Percentiles rank a stretch among this genome's conserved stretches.
Evolutionary conservation across 2,888 invertebrate genomes (phyloP).

Genomic region (Drosophila formosana): DNA sequence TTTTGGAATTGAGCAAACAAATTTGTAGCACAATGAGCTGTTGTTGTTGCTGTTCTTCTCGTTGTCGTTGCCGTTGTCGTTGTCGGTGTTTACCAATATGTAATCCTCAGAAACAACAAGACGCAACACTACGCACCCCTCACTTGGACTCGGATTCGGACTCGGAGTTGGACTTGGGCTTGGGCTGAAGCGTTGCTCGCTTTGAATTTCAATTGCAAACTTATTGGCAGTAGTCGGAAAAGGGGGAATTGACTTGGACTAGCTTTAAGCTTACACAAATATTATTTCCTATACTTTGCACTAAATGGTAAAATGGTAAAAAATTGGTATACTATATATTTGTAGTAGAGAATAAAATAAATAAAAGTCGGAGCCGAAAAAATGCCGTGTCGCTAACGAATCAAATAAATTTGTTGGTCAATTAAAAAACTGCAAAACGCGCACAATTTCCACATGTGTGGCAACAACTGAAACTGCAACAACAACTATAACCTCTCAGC

Average conservation of each 20-base stretch:
- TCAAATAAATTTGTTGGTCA: constrained; percentile 85
- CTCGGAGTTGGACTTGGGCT: no score
- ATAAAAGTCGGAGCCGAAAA: constrained; percentile 41
- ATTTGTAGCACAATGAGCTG: constrained; percentile 70
- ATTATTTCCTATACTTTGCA: constrained; percentile 17
- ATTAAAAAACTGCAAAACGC: constrained; percentile 85
- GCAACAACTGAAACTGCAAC: constrained; percentile 62
- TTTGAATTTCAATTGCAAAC: constrained; percentile 66
- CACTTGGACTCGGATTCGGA: background rate
- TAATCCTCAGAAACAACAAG: constrained; percentile 77
- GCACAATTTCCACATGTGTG: constrained; percentile 81
- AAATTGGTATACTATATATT: background rate
- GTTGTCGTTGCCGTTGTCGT: constrained; percentile 8
- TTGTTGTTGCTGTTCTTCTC: constrained; percentile 45
- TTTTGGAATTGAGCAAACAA: constrained; percentile 63
- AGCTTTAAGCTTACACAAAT: constrained; percentile 37
- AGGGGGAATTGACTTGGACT: background rate
- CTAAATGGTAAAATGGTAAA: constrained; percentile 9
- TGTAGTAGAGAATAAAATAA: constrained; percentile 30
- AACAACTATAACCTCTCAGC: constrained; percentile 33
- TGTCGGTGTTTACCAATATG: constrained; percentile 79
- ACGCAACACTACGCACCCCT: background rate
- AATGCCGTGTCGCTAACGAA: constrained; percentile 83
- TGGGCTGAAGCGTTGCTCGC: constrained; percentile 19
- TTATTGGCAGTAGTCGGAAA: background rate